Conservation (phyloP, 1,140 invertebrate species). For the Zaprionus davidi region DNA sequence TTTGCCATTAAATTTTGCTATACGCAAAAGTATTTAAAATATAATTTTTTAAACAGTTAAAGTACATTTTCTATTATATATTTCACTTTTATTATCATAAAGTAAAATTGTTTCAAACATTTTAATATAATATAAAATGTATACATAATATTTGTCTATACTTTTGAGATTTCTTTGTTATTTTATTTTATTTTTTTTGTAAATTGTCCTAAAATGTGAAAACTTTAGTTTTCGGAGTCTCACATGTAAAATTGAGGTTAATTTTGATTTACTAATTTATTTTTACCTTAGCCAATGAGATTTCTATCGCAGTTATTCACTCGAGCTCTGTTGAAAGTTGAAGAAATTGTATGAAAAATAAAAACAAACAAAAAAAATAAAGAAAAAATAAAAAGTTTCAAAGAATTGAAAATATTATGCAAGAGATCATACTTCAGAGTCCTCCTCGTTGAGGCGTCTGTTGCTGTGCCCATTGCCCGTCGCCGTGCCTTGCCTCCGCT, state of each 20-base stretch:
- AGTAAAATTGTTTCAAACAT: neutral
- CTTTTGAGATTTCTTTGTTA: neutral
- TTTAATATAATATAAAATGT: neutral
- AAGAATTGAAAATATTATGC: constrained; percentile 3
- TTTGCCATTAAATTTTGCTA: no score
- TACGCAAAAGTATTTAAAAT: no score
- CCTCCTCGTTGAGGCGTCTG: constrained; percentile 63
- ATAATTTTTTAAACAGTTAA: no score
- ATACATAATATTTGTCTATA: neutral
- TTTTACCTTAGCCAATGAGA: constrained; percentile 10
- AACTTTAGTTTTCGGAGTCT: neutral
- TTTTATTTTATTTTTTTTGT: neutral
- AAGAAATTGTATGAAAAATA: constrained; percentile 33
- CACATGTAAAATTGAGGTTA: neutral
- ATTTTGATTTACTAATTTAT: neutral
- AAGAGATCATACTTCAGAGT: constrained; percentile 73
- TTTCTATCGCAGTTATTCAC: constrained; percentile 48
- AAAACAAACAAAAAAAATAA: constrained; percentile 27
- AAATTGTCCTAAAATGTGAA: no score
- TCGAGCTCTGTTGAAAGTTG: constrained; percentile 55
- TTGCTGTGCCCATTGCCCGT: constrained; percentile 12
- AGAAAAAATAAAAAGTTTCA: neutral
- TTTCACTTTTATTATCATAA: neutral
- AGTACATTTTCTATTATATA: no score
- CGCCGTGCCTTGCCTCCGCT: constrained; percentile 1